Evolutionary conservation across 2,113 vertebrate species (phyloP), one percentile per base, ranked within the genome.

Genomic region (Verasper variegatus): DNA sequence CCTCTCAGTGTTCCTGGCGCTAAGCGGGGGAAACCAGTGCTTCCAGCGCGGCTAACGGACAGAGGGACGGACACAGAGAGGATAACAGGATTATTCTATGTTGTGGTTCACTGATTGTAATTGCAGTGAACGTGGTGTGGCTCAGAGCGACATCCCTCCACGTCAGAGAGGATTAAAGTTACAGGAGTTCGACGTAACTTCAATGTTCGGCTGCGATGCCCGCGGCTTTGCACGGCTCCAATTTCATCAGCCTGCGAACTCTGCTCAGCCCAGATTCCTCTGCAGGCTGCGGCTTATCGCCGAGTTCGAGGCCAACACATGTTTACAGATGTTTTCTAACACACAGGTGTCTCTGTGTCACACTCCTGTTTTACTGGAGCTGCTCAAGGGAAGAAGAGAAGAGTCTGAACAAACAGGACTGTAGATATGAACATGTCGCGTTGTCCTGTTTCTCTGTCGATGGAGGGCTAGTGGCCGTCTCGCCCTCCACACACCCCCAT

Each of bases 81-180:
- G 17, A 15, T 51, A 80, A 71, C 68, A 63, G 69, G 51, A 85
- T 79, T 80, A 85, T 74, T 83, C 82, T 37, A 51, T 76, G 52
- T 49, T 77, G 65, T 63, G 59, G 65, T 77, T 69, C 64, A 51
- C 59, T 92, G 90, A 89, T 85, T 59, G 61, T 89, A 83, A 92
- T 83, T 68, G 57, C 78, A 79, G 27, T 31, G 71, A 79, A 90
- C 89, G 75, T 68, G 55, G 58, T 81, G 83, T 84, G 49, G 71
- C 90, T 90, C 83, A 82, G 62, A 88, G 92, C 92, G 35, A 87
- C 82, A 66, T 82, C 57, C 76, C 83, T 72, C 68, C 72, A 84
- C 74, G 89, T 87, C 90, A 90, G 70, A 90, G 78, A 60, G 84
- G 89, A 88, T 92, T 88, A 90, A 81, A 90, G 80, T 85, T 85